phyloP scores from a whole-genome alignment of 2,797 vertebrate genomes.

The Sebastes goodei region DNA sequence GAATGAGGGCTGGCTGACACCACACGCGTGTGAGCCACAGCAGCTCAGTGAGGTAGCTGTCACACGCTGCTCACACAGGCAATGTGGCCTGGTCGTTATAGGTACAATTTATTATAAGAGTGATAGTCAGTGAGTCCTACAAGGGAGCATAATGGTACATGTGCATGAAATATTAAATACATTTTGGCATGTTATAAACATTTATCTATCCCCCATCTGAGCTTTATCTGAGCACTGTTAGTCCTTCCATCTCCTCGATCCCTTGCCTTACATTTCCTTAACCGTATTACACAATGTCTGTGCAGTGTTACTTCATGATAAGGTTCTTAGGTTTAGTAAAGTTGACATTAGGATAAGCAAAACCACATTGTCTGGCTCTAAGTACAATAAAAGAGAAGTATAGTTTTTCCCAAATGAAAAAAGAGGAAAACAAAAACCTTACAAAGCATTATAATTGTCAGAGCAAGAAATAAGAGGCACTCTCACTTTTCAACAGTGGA shows the following conservation, averaged over 20 bases:
- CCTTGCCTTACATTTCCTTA: background rate
- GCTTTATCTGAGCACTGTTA: constrained; percentile 7
- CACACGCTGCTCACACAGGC: no score
- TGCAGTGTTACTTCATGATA: background rate
- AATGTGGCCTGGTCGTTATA: background rate
- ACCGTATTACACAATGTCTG: background rate
- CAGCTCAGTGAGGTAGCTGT: background rate
- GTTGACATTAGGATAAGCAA: constrained; percentile 5
- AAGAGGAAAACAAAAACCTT: constrained; percentile 60
- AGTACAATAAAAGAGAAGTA: constrained; percentile 41
- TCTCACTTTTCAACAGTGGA: constrained; percentile 57
- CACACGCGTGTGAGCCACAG: background rate
- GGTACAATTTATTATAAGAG: background rate
- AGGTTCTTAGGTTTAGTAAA: constrained; percentile 10
- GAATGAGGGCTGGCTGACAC: background rate
- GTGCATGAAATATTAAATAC: constrained; percentile 18
- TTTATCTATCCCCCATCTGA: background rate
- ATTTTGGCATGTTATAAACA: background rate
- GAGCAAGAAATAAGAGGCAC: constrained; percentile 70
- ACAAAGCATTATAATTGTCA: constrained; percentile 70
- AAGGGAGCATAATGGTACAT: background rate
- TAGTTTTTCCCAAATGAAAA: constrained; percentile 45
- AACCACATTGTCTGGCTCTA: constrained; percentile 24
- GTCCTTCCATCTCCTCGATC: background rate
- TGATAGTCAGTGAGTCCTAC: background rate